Conservation (phyloP, 1,140 invertebrate genomes). For the Cylas formicarius region DNA sequence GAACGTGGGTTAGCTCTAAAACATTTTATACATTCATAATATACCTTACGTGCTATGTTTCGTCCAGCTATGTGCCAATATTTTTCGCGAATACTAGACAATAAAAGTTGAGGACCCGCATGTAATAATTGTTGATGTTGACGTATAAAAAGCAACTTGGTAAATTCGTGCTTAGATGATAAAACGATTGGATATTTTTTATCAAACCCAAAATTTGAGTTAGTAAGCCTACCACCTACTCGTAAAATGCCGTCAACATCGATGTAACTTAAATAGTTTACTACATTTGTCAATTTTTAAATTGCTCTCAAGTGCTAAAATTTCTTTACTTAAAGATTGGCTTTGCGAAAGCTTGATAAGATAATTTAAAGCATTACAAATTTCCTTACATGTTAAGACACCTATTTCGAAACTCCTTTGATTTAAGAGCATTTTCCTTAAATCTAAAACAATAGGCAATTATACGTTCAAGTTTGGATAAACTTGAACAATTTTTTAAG, state of each 20-base stretch:
- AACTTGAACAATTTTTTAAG: too few relatives aligned
- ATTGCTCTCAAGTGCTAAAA: too few relatives aligned
- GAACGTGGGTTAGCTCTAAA: constrained; percentile 13
- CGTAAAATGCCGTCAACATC: constrained; percentile 38
- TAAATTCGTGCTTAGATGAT: constrained; percentile 22
- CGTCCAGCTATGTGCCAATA: constrained; percentile 17
- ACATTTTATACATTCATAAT: constrained; percentile 26
- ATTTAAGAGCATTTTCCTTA: too few relatives aligned
- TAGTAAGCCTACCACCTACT: constrained; percentile 40
- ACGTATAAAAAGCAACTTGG: constrained; percentile 24
- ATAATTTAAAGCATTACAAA: too few relatives aligned
- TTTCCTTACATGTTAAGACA: too few relatives aligned
- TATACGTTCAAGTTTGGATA: too few relatives aligned
- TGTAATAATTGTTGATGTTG: constrained; percentile 31
- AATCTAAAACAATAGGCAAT: too few relatives aligned
- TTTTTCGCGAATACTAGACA: constrained; percentile 19
- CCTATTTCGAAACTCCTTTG: too few relatives aligned
- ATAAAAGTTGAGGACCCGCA: constrained; percentile 25
- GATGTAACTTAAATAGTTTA: constrained; percentile 29
- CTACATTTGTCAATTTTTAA: not conserved
- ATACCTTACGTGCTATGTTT: constrained; percentile 4
- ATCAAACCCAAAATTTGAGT: constrained; percentile 26
- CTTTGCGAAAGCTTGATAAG: too few relatives aligned
- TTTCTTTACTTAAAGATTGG: too few relatives aligned
- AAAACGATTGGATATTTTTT: constrained; percentile 36